Evolutionary conservation across 1,140 invertebrate genomes (phyloP).

Genomic region (Aphidius gifuensis): DNA sequence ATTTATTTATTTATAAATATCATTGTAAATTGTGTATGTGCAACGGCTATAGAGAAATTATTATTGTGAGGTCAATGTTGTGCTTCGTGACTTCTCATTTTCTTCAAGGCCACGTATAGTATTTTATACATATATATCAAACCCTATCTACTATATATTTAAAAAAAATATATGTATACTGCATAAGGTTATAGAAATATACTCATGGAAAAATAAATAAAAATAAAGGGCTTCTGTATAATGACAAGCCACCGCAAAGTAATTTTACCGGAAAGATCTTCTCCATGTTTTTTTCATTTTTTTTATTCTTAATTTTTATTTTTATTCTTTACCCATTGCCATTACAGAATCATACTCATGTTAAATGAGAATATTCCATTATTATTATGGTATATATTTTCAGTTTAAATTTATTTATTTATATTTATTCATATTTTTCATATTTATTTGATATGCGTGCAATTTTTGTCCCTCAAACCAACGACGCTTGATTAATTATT

Average conservation of each 20-base stretch:
- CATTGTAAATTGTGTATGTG: too few species aligned
- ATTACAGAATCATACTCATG: constrained; percentile 25
- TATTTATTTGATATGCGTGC: too few species aligned
- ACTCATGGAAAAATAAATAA: constrained; percentile 1
- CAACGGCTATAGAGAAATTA: too few species aligned
- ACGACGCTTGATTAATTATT: too few species aligned
- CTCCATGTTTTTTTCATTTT: constrained; percentile 16
- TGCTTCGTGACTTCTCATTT: constrained; percentile 17
- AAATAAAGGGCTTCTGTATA: constrained; percentile 17
- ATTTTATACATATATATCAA: constrained; percentile 5
- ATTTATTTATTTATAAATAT: too few species aligned
- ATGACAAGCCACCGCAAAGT: constrained; percentile 31
- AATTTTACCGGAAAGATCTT: constrained; percentile 29
- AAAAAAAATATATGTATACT: neutral
- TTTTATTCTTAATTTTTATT: too few species aligned
- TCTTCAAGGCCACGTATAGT: constrained; percentile 13
- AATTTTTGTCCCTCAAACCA: too few species aligned
- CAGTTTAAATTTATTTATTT: constrained; percentile 4
- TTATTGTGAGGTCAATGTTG: constrained; percentile 15
- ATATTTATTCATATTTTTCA: neutral
- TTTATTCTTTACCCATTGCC: neutral
- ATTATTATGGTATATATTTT: neutral
- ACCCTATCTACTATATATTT: neutral
- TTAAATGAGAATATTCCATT: constrained; percentile 24
- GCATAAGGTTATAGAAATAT: neutral